Evolutionary conservation across 2,113 vertebrate genomes (phyloP), one percentile per base, ranked within the genome.

Genomic region (Pachyramphus minor): DNA sequence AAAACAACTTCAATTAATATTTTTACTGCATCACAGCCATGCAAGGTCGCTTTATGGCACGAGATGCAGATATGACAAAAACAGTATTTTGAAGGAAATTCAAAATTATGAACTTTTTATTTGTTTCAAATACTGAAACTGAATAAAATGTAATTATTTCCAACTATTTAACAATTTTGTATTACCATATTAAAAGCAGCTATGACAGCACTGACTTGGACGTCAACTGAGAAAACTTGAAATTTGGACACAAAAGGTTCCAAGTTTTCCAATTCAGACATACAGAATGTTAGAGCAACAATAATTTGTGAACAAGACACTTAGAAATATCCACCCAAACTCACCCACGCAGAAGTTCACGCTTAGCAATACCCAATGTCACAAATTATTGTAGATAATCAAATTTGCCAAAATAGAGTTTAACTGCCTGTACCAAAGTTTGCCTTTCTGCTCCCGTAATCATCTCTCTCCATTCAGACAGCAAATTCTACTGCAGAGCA

Each of bases 221-320:
- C 11, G 9, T 62, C 41, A 85, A 45, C 35, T 28, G 47, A 79
- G 49, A 83, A 88, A 75, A 66, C 14, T 3, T 18, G 10, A 25
- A 12, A 64, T 49, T 13, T 37, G 24, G 23, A 72, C 33, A 45
- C 5, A 39, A 44, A 74, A 64, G 3, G 14, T 67, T 90, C 56
- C 44, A 53, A 31, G 20, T 60, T 50, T 68, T 60, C 52, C 44
- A 45, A 13, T 33, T 75, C 10, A 68, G 33, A 72, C 11, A 47
- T 5, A 47, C 3, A 72, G 28, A 75, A 72, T 0, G 0, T n/a
- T 16, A 59, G 5, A 8, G 33, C 33, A 68, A 56, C 12, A 52
- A 33, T 13, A 9, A 69, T 14, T 80, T 50, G 17, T 59, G 44
- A 83, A 72, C 56, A 85, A 53, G 35, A 55, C 19, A 31, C 33